phyloP scores from a whole-genome alignment of 1,140 invertebrate genomes.

The Bombus waltoni region DNA sequence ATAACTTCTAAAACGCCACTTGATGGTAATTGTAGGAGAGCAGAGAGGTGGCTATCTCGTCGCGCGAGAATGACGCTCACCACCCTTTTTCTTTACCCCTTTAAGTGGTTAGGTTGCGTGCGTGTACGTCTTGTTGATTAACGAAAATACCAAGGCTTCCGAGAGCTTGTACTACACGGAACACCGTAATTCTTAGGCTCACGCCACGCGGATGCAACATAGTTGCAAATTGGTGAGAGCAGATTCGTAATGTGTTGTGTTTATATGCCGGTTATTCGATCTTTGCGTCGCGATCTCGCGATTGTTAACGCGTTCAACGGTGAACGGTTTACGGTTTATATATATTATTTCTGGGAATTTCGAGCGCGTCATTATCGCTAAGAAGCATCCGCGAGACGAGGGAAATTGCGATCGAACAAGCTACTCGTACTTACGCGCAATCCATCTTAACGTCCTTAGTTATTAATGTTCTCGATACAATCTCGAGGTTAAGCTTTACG shows the following conservation, averaged over 20 bases:
- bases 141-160: constrained; percentile 10
- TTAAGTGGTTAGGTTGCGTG: background rate
- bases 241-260: background rate
- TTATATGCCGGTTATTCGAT: background rate
- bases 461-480: constrained; percentile 33
- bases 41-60: background rate
- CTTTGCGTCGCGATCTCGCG: background rate
- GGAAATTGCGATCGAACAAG: constrained; percentile 19
- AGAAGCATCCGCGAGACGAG: background rate
- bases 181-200: background rate
- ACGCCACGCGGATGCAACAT: background rate
- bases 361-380: background rate
- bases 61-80: background rate
- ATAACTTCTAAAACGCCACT: too few species aligned
- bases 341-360: background rate
- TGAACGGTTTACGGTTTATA: background rate
- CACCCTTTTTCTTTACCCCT: too few species aligned
- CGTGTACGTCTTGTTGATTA: background rate
- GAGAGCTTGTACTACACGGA: background rate
- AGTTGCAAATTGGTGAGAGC: background rate
- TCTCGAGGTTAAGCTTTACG: constrained; percentile 16
- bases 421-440: background rate
- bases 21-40: background rate
- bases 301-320: background rate
- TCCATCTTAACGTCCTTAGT: constrained; percentile 8